Percentiles rank a stretch among this genome's conserved stretches.
Evolutionary conservation across 2,113 vertebrate genomes (phyloP).

Genomic region (Burhinus oedicnemus): DNA sequence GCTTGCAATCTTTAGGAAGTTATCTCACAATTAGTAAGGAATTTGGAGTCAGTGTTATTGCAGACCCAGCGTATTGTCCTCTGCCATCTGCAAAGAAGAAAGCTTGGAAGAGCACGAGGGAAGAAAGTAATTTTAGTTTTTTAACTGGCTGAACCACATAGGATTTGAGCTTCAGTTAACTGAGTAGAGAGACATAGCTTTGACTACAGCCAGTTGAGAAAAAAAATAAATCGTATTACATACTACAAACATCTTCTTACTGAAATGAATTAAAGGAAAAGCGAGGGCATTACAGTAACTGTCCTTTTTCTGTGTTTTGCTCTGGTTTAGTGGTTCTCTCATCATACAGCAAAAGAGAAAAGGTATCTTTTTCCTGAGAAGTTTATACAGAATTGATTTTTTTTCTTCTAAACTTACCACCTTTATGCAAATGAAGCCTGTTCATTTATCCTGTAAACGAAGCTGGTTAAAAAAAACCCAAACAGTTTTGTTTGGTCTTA

Average conservation of each 20-base stretch:
- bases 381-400: neutral
- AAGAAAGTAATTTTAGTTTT: neutral
- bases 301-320: neutral
- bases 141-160: neutral
- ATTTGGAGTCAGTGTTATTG: slow-evolving; percentile 65
- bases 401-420: neutral
- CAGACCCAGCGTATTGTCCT: slow-evolving; percentile 43
- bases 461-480: neutral
- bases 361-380: neutral
- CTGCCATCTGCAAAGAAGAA: slow-evolving; percentile 44
- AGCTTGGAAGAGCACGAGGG: neutral
- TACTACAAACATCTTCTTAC: neutral
- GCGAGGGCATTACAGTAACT: neutral
- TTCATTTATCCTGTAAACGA: neutral
- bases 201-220: neutral
- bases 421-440: neutral
- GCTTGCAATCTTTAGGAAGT: slow-evolving; percentile 79
- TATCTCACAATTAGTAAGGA: slow-evolving; percentile 78
- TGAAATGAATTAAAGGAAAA: neutral
- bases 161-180: neutral
- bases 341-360: neutral
- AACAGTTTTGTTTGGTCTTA: neutral
- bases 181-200: neutral
- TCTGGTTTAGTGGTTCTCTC: neutral
- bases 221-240: neutral